Conservation (phyloP, 1,140 invertebrate species). For the Leptopilina clavipes region DNA sequence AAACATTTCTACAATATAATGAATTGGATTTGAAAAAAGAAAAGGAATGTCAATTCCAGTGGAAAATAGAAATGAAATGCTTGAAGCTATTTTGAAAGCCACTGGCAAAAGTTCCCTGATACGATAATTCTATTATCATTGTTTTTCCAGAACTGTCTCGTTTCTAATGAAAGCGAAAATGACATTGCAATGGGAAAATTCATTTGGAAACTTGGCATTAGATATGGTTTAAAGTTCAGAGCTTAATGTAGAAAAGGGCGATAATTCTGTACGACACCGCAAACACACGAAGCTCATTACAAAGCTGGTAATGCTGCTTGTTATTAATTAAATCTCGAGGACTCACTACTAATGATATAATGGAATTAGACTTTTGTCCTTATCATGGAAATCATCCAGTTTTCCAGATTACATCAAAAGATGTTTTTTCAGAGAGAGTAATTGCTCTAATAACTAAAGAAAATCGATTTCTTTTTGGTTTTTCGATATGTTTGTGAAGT, state of each 20-base stretch:
- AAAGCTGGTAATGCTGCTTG: constrained; percentile 39
- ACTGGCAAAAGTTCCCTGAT: background rate
- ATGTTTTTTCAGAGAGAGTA: no score
- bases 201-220: constrained; percentile 48
- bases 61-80: background rate
- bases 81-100: background rate
- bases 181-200: constrained; percentile 41
- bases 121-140: background rate
- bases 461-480: no score
- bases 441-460: no score
- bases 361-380: constrained; percentile 36
- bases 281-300: constrained; percentile 38
- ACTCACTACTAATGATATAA: constrained; percentile 37
- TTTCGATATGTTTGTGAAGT: no score
- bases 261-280: constrained; percentile 38
- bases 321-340: constrained; percentile 46
- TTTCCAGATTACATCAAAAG: no score
- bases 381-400: background rate
- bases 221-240: constrained; percentile 35
- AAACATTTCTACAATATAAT: no score
- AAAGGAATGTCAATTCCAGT: background rate
- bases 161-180: background rate
- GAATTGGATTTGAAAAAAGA: background rate
- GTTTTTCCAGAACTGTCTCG: background rate
- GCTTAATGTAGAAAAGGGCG: constrained; percentile 37